Conservation (phyloP, 2,113 vertebrate species). For the Prunella fulvescens region DNA sequence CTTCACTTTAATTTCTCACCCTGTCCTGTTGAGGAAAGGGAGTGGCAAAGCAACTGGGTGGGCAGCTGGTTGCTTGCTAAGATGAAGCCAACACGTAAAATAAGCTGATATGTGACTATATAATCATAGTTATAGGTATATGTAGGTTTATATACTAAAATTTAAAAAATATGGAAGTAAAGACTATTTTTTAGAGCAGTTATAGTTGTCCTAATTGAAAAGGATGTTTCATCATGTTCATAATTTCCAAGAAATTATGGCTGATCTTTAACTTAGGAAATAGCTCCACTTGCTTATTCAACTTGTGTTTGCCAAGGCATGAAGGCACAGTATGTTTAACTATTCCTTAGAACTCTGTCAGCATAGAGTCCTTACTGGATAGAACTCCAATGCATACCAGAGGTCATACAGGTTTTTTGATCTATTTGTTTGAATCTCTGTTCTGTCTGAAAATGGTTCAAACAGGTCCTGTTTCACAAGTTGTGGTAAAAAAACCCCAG, state of each 20-base stretch:
- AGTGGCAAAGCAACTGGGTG: background rate
- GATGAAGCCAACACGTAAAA: background rate
- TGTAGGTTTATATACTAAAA: background rate
- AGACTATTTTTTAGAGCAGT: background rate
- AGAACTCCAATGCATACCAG: rapidly evolving
- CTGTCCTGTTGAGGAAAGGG: background rate
- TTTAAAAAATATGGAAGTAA: background rate
- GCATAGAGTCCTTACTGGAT: background rate
- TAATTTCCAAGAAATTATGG: background rate
- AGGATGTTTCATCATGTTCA: background rate
- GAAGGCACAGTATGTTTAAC: background rate
- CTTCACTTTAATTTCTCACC: background rate
- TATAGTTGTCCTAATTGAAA: background rate
- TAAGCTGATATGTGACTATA: background rate
- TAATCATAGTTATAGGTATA: background rate
- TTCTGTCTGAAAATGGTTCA: background rate
- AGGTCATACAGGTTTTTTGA: background rate
- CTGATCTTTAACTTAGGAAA: background rate
- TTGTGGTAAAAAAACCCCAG: rapidly evolving
- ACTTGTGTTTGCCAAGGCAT: background rate
- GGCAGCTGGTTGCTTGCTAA: background rate
- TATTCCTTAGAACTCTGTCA: background rate
- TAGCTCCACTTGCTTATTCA: background rate
- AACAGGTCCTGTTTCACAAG: background rate
- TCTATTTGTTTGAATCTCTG: background rate